Evolutionary conservation across 2,113 vertebrate genomes (phyloP).

Genomic region (Dolichotis patagonum): DNA sequence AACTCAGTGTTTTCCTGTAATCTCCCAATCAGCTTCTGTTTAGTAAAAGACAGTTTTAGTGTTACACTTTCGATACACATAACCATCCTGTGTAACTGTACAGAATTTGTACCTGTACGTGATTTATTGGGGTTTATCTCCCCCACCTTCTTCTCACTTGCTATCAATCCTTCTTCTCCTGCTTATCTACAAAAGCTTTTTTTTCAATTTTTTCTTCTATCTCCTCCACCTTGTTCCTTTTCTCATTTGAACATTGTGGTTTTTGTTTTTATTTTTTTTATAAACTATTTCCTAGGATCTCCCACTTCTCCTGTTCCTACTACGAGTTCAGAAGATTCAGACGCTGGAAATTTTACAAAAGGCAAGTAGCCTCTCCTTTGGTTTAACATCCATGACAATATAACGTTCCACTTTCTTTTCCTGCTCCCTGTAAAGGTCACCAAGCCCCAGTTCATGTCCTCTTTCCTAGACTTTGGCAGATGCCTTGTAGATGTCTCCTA

Average conservation of each 20-base stretch:
- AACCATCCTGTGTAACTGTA: no score
- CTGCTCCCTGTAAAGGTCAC: neutral
- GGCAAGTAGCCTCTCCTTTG: constrained; percentile 80
- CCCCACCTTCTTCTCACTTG: no score
- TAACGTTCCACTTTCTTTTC: neutral
- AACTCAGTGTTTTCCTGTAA: no score
- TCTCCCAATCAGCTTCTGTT: no score
- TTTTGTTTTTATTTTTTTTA: neutral
- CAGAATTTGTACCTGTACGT: no score
- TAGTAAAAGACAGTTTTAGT: no score
- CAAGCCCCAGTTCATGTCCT: neutral
- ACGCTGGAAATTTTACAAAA: constrained; percentile 82
- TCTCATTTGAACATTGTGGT: neutral
- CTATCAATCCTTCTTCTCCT: neutral
- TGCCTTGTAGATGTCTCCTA: no score
- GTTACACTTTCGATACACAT: no score
- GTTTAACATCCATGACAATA: neutral
- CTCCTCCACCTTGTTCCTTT: neutral
- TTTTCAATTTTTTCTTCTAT: neutral
- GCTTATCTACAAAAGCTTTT: neutral
- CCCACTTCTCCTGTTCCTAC: constrained; percentile 79
- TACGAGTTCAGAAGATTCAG: constrained; percentile 76
- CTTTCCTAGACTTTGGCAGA: neutral
- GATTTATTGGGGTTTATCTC: neutral
- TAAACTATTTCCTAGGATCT: constrained; percentile 81